Evolutionary conservation across 2,888 invertebrate genomes (phyloP).

Genomic region (Caenorhabditis angaria): DNA sequence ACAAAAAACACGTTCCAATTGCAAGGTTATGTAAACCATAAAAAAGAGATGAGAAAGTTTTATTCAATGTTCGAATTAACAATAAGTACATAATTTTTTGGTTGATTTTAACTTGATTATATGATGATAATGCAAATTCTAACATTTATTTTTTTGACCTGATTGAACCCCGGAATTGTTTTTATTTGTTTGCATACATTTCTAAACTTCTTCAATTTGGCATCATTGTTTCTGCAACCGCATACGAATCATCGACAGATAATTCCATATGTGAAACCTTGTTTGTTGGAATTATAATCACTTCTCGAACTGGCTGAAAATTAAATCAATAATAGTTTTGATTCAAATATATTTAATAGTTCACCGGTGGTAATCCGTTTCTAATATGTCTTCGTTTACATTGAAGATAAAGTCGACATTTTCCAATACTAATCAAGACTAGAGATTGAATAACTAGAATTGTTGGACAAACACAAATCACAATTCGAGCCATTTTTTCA

Average conservation of each 20-base stretch:
- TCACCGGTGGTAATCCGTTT: slow-evolving; percentile 43
- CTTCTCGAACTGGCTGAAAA: slow-evolving; percentile 44
- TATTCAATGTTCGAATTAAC: too few species aligned
- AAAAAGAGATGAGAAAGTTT: not conserved
- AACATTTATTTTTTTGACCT: not conserved
- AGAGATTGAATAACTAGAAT: slow-evolving; percentile 28
- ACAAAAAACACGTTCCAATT: not conserved
- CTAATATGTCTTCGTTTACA: slow-evolving; percentile 39
- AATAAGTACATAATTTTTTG: too few species aligned
- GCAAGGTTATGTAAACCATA: not conserved
- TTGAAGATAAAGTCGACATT: slow-evolving; percentile 28
- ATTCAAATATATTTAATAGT: too few species aligned
- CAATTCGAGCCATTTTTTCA: slow-evolving; percentile 28
- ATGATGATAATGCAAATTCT: not conserved
- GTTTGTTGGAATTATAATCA: slow-evolving; percentile 27
- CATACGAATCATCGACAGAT: slow-evolving; percentile 18
- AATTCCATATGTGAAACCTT: slow-evolving; percentile 37
- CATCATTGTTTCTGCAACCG: slow-evolving; percentile 8
- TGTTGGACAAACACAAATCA: slow-evolving; percentile 25
- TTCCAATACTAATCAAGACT: slow-evolving; percentile 24
- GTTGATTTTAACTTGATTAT: too few species aligned
- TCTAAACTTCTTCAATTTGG: not conserved
- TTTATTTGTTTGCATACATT: not conserved
- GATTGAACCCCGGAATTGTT: not conserved
- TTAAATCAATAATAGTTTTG: too few species aligned